phyloP scores from a whole-genome alignment of 2,113 vertebrate species.

The Sphaerodactylus townsendi region DNA sequence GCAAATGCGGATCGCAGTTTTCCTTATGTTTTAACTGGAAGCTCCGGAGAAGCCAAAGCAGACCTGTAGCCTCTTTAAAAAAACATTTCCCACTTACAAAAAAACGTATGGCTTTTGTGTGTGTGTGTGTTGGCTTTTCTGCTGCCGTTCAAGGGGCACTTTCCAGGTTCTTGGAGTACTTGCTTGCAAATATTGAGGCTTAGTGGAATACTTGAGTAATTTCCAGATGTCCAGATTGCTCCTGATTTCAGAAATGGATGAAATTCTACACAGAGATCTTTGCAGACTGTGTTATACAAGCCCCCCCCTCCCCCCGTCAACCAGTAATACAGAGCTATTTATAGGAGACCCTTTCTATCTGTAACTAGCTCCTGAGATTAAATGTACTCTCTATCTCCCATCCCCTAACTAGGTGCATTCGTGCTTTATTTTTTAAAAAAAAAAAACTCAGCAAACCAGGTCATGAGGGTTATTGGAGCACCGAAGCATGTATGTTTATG shows the following conservation, averaged over 20 bases:
- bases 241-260: background rate
- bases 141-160: background rate
- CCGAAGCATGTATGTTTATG: too few relatives aligned
- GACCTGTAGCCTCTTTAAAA: accelerated
- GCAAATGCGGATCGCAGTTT: background rate
- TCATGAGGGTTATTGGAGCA: background rate
- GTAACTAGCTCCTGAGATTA: background rate
- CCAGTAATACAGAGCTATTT: background rate
- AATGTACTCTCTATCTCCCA: background rate
- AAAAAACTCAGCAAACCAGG: background rate
- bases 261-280: accelerated
- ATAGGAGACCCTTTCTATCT: background rate
- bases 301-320: too few relatives aligned
- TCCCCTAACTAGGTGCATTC: background rate
- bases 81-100: background rate
- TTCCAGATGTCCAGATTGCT: accelerated
- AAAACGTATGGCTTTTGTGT: too few relatives aligned
- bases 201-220: accelerated
- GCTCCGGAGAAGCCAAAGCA: background rate
- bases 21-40: background rate
- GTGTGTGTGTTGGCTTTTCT: too few relatives aligned
- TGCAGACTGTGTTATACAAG: accelerated
- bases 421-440: background rate
- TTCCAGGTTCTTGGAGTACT: accelerated
- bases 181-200: accelerated